Evolutionary conservation across 1,140 invertebrate genomes (phyloP).

Genomic region (Lasioglossum baleicum): DNA sequence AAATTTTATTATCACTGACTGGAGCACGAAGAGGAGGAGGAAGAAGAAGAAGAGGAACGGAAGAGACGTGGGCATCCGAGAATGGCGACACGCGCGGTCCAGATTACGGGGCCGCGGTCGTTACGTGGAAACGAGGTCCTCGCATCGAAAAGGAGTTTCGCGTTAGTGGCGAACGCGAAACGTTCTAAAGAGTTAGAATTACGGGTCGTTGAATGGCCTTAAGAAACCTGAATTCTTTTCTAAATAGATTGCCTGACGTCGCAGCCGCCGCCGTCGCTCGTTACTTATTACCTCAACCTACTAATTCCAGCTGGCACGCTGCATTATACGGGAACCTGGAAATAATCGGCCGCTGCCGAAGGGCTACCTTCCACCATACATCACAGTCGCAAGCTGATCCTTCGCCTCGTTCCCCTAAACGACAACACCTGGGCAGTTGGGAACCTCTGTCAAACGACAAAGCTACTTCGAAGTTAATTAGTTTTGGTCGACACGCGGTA

Average conservation of each 20-base stretch:
- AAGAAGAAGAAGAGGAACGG: background rate
- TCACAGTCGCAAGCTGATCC: slow-evolving; percentile 53
- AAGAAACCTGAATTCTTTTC: slow-evolving; percentile 74
- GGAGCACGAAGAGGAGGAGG: background rate
- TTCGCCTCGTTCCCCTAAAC: slow-evolving; percentile 6
- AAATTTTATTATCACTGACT: slow-evolving; percentile 5
- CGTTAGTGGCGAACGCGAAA: slow-evolving; percentile 50
- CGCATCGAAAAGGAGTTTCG: slow-evolving; percentile 56
- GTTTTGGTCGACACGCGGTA: too few species aligned
- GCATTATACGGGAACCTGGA: slow-evolving; percentile 34
- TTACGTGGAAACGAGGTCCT: slow-evolving; percentile 52
- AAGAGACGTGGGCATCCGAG: slow-evolving; percentile 10
- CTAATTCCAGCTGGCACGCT: slow-evolving; percentile 64
- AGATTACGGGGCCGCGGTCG: slow-evolving; percentile 52
- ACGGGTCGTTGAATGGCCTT: slow-evolving; percentile 67
- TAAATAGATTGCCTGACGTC: slow-evolving; percentile 70
- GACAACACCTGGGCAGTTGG: too few species aligned
- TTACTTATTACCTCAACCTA: slow-evolving; percentile 75
- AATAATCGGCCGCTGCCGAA: slow-evolving; percentile 55
- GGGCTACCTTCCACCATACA: slow-evolving; percentile 60
- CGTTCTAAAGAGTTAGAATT: slow-evolving; percentile 63
- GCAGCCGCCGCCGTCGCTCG: slow-evolving; percentile 48
- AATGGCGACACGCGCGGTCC: slow-evolving; percentile 39
- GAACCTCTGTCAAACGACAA: too few species aligned
- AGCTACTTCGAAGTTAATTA: too few species aligned